Percentiles rank a stretch among this genome's conserved stretches.
phyloP scores from a whole-genome alignment of 2,888 invertebrate species.

The Syrphus vitripennis region DNA sequence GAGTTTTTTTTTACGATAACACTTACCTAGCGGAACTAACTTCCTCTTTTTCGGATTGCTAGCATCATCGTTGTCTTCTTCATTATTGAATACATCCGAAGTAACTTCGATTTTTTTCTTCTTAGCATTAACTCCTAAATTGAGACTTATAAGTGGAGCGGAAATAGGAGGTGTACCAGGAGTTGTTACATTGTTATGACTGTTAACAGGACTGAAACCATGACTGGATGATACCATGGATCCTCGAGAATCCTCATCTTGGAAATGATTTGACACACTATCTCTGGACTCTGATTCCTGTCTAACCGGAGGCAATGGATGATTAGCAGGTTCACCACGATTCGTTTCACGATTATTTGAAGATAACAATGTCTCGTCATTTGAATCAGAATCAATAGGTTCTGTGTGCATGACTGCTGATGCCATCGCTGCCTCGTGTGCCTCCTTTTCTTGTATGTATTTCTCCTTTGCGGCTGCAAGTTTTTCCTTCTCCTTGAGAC shows the following conservation, averaged over 20 bases:
- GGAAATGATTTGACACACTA: conserved; percentile 72
- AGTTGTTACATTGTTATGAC: conserved; percentile 74
- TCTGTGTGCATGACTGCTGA: conserved; percentile 74
- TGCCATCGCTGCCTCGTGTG: conserved; percentile 83
- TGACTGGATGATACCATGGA: conserved; percentile 77
- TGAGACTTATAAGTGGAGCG: conserved; percentile 81
- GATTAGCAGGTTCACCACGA: too few species aligned
- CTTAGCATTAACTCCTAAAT: conserved; percentile 80
- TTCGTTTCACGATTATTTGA: conserved; percentile 72
- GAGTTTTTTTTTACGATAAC: too few species aligned
- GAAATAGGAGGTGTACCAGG: conserved; percentile 78
- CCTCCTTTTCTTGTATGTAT: conserved; percentile 81
- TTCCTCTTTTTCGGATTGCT: conserved; percentile 87
- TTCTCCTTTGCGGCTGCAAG: conserved; percentile 72
- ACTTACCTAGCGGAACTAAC: conserved; percentile 87
- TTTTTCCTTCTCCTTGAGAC: conserved; percentile 78
- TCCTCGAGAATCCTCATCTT: conserved; percentile 81
- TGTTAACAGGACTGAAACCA: conserved; percentile 72
- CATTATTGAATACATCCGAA: conserved; percentile 92
- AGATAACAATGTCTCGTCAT: conserved; percentile 77
- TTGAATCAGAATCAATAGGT: conserved; percentile 88
- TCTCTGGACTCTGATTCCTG: conserved; percentile 79
- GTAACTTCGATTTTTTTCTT: conserved; percentile 90
- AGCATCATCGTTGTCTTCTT: conserved; percentile 87
- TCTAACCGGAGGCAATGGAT: conserved; percentile 72